phyloP scores from a whole-genome alignment of 2,113 vertebrate genomes.

The Aptenodytes patagonicus region DNA sequence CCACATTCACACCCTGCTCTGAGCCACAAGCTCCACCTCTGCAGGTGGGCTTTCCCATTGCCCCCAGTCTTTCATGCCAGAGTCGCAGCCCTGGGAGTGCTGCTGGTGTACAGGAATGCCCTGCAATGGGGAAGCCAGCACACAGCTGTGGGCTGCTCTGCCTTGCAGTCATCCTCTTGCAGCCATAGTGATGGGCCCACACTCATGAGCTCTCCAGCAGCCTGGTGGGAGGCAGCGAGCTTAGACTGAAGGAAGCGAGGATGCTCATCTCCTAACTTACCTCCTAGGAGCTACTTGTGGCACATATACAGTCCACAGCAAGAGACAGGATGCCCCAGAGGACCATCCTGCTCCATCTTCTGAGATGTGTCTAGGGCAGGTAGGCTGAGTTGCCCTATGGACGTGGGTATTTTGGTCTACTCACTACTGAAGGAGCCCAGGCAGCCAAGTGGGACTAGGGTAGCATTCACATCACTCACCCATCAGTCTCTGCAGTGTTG shows the following conservation, averaged over 20 bases:
- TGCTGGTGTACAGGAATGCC: neutral
- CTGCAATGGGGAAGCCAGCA: neutral
- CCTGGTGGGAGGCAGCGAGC: neutral
- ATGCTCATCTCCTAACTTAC: neutral
- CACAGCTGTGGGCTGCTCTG: neutral
- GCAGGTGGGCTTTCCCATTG: neutral
- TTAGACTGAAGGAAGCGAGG: neutral
- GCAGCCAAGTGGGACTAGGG: neutral
- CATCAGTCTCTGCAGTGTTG: neutral
- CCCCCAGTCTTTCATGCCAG: neutral
- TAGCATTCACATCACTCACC: neutral
- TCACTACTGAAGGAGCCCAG: neutral
- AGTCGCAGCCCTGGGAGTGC: fast-evolving
- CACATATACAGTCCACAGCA: neutral
- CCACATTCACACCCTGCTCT: neutral
- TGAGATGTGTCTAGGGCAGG: neutral
- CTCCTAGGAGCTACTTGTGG: neutral
- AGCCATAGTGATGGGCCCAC: neutral
- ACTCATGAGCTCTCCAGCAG: neutral
- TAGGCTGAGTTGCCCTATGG: neutral
- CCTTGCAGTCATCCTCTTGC: neutral
- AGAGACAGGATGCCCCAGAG: neutral
- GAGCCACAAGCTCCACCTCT: neutral
- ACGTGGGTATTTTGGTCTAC: neutral
- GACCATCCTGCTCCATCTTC: neutral